A percentile compares a stretch with the other conserved stretches of the same genome.
phyloP scores from a whole-genome alignment of 2,888 invertebrate species.

The Trichacis sp. region DNA sequence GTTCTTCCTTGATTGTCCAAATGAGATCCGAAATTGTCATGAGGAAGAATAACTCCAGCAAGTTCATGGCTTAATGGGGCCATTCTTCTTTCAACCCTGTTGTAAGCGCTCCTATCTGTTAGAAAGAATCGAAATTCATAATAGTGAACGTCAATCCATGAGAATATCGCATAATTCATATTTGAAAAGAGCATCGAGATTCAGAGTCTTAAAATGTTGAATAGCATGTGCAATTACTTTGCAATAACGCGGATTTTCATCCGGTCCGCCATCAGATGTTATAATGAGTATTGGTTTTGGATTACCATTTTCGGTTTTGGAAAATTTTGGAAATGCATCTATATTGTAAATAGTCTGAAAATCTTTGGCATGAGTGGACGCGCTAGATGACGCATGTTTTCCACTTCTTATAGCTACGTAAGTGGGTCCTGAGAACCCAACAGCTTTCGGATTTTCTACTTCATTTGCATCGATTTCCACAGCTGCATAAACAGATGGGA shows the following conservation, averaged over 20 bases:
- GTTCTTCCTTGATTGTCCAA: slow-evolving; percentile 48
- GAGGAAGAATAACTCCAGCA: slow-evolving; percentile 55
- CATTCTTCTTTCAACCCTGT: too few relatives aligned
- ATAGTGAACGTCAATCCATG: too few relatives aligned
- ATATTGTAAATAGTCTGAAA: slow-evolving; percentile 23
- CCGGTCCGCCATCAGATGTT: too few relatives aligned
- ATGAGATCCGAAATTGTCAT: slow-evolving; percentile 55
- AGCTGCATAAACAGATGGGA: slow-evolving; percentile 59
- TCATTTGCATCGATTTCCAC: slow-evolving; percentile 45
- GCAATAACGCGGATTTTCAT: too few relatives aligned
- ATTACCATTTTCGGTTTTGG: slow-evolving; percentile 19
- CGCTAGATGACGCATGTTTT: slow-evolving; percentile 52
- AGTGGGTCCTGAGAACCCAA: slow-evolving; percentile 64
- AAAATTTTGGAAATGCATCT: slow-evolving; percentile 38
- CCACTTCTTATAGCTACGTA: slow-evolving; percentile 56
- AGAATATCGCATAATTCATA: too few relatives aligned
- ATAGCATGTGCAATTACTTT: slow-evolving; percentile 19
- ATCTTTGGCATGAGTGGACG: slow-evolving; percentile 46
- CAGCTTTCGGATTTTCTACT: slow-evolving; percentile 53
- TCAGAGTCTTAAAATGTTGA: slow-evolving; percentile 20
- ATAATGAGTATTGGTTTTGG: slow-evolving; percentile 52
- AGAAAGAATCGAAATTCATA: too few relatives aligned
- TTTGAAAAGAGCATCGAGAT: slow-evolving; percentile 52
- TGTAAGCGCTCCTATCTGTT: too few relatives aligned
- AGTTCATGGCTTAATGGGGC: slow-evolving; percentile 58